Conservation (phyloP, 2,113 vertebrate species). For the Oncorhynchus gorbuscha region DNA sequence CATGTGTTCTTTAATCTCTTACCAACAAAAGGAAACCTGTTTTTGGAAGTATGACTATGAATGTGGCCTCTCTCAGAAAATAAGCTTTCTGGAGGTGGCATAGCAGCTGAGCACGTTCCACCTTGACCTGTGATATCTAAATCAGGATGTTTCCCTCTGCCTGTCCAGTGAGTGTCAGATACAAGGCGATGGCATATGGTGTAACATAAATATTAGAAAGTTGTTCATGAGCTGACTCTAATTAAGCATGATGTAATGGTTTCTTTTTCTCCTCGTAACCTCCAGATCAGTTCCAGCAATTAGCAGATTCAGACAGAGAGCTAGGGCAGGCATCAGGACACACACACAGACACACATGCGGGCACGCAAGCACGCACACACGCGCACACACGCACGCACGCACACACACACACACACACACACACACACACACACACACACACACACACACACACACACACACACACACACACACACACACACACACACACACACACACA, state of each 20-base stretch:
- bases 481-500: too few species aligned
- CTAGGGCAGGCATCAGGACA: not conserved
- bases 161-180: not conserved
- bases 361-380: not conserved
- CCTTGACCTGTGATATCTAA: conserved; percentile 1
- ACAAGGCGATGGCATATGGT: not conserved
- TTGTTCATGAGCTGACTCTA: conserved; percentile 9
- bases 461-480: conserved; percentile 9
- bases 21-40: not conserved
- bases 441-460: conserved; percentile 12
- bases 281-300: not conserved
- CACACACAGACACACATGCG: conserved; percentile 7
- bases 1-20: not conserved
- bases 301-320: conserved; percentile 1
- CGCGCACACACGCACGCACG: not conserved
- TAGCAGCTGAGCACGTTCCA: not conserved
- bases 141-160: not conserved
- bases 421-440: conserved; percentile 28
- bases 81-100: not conserved
- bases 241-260: conserved; percentile 8
- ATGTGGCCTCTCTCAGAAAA: not conserved
- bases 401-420: conserved; percentile 12
- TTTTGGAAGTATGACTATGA: not conserved
- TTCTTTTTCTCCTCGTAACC: not conserved
- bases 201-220: conserved; percentile 1